Evolutionary conservation across 2,797 vertebrate genomes (phyloP), one percentile per base, ranked within the genome.

Genomic region (Sebastes nivosus): DNA sequence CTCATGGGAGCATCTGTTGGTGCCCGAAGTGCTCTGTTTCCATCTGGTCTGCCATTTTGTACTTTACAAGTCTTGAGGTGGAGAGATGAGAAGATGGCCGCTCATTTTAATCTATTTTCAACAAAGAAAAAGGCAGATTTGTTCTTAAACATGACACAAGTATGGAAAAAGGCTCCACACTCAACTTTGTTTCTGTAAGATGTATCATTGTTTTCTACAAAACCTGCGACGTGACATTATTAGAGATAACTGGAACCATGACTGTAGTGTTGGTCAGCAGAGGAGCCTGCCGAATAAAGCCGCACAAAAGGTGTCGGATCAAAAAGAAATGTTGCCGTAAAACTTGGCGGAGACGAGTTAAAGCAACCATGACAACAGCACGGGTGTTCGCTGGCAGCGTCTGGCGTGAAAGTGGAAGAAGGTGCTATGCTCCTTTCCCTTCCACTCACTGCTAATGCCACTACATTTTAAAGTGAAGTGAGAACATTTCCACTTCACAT

Each of bases 41-140:
- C 84, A 87, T 89, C 87, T 92, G 89, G 34, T 73, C 90, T 81
- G 85, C 80, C 81, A 86, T 92, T 93, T 93, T 94, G 85, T 92
- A 38, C 78, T 79, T 73, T 42, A 73, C 32, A 63, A 73, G 29
- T 82, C 72, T 89, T 66, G 25, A 75, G 60, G 73, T 81, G 69
- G 38, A 71, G 68, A 76, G 68, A 36, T 2, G 54, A 81, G 82
- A 91, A 88, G 72, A 91, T 90, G 84, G 81, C 86, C 4, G 67
- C 72, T 78, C 66, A 25, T 60, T n/a, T 54, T 73, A 12, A 71
- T 78, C 80, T 27, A 63, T 50, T 27, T 34, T 34, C 1, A 13
- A 10, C 16, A 32, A 52, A 13, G 0, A 3, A 61, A 34, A 46
- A 2, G 27, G 3, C 27, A 29, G 30, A 36, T 13, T 59, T 29